Conservation (phyloP, 2,113 vertebrate genomes). For the Antigone vipio region DNA sequence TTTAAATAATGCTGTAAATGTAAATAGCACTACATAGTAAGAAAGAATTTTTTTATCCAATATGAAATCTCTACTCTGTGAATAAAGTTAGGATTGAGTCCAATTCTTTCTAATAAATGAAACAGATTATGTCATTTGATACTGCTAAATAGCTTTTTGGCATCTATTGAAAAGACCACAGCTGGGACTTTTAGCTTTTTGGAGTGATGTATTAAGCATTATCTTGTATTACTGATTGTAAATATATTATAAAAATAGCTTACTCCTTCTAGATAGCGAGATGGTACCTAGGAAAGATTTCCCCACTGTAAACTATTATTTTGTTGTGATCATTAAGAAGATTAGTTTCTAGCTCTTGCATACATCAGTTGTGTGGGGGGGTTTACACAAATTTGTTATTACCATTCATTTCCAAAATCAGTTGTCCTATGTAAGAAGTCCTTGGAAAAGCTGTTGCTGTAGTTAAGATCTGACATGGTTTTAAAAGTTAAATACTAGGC, state of each 20-base stretch:
- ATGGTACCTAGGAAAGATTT: neutral
- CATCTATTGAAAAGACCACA: neutral
- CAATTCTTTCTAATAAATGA: neutral
- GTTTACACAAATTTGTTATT: neutral
- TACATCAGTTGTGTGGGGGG: neutral
- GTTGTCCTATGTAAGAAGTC: neutral
- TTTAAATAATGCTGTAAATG: neutral
- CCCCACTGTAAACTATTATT: neutral
- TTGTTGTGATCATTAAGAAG: neutral
- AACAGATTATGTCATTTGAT: neutral
- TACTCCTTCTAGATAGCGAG: neutral
- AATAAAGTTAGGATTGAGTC: neutral
- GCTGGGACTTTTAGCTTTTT: constrained; percentile 1
- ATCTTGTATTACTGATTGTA: neutral
- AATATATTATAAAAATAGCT: neutral
- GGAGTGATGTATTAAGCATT: constrained; percentile 8
- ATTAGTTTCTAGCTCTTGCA: neutral
- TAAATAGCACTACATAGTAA: neutral
- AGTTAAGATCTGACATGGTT: neutral
- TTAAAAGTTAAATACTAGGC: neutral
- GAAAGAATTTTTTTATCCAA: neutral
- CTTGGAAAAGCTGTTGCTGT: neutral
- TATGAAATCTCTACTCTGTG: neutral
- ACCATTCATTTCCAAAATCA: neutral
- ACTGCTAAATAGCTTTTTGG: neutral